A percentile compares a stretch with the other conserved stretches of the same genome.
These are phyloP conservation scores for Drosophila cardini DNA, from an alignment of 1,140 invertebrate genomes.

Conservation along the genomic window DNA sequence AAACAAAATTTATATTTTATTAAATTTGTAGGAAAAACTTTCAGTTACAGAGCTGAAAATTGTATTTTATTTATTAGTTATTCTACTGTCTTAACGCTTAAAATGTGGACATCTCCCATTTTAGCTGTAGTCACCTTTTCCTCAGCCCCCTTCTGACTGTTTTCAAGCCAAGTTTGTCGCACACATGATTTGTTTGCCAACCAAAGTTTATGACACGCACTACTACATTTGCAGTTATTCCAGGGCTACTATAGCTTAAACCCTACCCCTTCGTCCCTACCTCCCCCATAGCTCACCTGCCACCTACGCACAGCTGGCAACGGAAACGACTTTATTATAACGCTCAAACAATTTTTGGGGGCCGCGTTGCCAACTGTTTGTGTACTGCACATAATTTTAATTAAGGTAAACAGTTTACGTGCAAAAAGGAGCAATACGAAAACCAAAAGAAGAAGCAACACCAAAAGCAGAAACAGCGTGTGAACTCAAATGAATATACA, in stretches of 20 bases:
- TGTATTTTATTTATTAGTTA: too few species aligned
- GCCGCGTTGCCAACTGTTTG: slow-evolving; percentile 56
- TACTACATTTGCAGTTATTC: slow-evolving; percentile 23
- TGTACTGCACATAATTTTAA: slow-evolving; percentile 62
- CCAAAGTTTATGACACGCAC: slow-evolving; percentile 30
- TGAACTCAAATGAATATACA: slow-evolving; percentile 53
- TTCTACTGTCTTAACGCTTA: too few species aligned
- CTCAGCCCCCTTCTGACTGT: not conserved
- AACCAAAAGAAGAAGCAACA: slow-evolving; percentile 13
- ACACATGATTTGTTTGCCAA: slow-evolving; percentile 42
- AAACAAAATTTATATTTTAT: too few species aligned
- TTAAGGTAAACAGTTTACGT: slow-evolving; percentile 69
- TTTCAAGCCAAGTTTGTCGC: not conserved
- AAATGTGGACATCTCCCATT: too few species aligned
- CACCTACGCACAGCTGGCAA: slow-evolving; percentile 28
- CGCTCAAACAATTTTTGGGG: slow-evolving; percentile 56
- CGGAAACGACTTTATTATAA: slow-evolving; percentile 67
- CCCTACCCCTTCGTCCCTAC: not conserved
- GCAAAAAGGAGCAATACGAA: slow-evolving; percentile 24
- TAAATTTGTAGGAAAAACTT: too few species aligned
- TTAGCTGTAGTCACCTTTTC: too few species aligned
- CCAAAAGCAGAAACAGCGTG: slow-evolving; percentile 35
- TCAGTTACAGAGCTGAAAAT: too few species aligned
- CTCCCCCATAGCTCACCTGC: not conserved
- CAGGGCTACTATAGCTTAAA: not conserved